Conservation (phyloP, 1,140 invertebrate species). For the Calliopsis andreniformis region DNA sequence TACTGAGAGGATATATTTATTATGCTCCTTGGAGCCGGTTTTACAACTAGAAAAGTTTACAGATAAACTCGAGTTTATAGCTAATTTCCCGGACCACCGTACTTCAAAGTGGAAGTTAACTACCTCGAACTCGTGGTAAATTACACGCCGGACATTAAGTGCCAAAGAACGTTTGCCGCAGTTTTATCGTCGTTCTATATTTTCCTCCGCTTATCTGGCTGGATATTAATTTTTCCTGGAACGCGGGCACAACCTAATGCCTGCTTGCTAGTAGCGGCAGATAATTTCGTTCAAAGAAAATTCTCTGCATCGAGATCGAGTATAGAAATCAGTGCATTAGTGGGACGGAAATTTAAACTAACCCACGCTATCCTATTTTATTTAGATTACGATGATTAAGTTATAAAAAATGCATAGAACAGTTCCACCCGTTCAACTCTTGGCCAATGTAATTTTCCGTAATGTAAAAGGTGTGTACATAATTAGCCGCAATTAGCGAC, state of each 20-base stretch:
- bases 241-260: not conserved
- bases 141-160: slow-evolving; percentile 57
- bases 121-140: slow-evolving; percentile 57
- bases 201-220: slow-evolving; percentile 38
- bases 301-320: not conserved
- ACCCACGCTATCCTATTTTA: no score
- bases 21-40: slow-evolving; percentile 36
- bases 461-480: no score
- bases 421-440: no score
- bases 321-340: no score
- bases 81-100: slow-evolving; percentile 50
- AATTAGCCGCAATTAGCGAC: no score
- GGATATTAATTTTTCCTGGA: slow-evolving; percentile 40
- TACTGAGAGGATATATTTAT: slow-evolving; percentile 44
- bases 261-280: not conserved
- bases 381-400: no score
- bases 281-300: not conserved
- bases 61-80: slow-evolving; percentile 58
- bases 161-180: slow-evolving; percentile 52
- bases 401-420: no score
- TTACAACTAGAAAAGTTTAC: slow-evolving; percentile 60
- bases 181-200: slow-evolving; percentile 50
- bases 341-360: no score
- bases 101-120: slow-evolving; percentile 43
- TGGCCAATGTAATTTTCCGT: no score